A percentile compares a stretch with the other conserved stretches of the same genome.
These are phyloP conservation scores for Nothobranchius furzeri DNA, from an alignment of 2,113 vertebrate species.

Conservation along the genomic window DNA sequence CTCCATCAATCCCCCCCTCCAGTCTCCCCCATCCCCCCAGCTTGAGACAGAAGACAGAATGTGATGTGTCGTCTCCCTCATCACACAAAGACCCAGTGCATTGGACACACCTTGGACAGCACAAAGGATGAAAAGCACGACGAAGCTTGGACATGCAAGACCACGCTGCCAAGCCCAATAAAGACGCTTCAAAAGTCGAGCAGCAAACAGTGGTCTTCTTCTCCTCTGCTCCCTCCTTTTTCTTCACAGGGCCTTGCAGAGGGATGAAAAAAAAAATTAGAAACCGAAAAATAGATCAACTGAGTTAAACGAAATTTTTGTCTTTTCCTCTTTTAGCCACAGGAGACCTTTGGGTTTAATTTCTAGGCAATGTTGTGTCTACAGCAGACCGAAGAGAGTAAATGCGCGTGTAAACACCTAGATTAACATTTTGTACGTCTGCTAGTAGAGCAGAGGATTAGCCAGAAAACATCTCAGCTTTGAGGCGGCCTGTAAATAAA, in stretches of 20 bases:
- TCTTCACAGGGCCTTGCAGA: slow-evolving; percentile 64
- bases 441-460: slow-evolving; percentile 60
- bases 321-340: slow-evolving; percentile 32
- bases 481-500: slow-evolving; percentile 62
- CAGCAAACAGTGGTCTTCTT: slow-evolving; percentile 69
- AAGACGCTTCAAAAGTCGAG: slow-evolving; percentile 82
- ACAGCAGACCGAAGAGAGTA: slow-evolving; percentile 38
- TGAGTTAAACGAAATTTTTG: slow-evolving; percentile 45
- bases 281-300: slow-evolving; percentile 22
- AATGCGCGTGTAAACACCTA: slow-evolving; percentile 55
- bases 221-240: slow-evolving; percentile 59
- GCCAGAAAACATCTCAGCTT: slow-evolving; percentile 64
- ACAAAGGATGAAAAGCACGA: slow-evolving; percentile 83
- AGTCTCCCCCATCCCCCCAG: slow-evolving; percentile 52
- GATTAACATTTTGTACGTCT: slow-evolving; percentile 64
- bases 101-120: slow-evolving; percentile 83
- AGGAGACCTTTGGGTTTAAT: slow-evolving; percentile 28
- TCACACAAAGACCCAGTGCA: slow-evolving; percentile 78
- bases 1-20: background rate
- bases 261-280: slow-evolving; percentile 18
- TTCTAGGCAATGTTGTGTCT: slow-evolving; percentile 45
- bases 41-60: slow-evolving; percentile 79
- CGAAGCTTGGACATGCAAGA: slow-evolving; percentile 76
- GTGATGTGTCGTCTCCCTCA: slow-evolving; percentile 76
- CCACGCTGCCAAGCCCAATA: slow-evolving; percentile 79